Percentiles rank a stretch among this genome's conserved stretches.
These are phyloP conservation scores for Urosaurus nigricauda DNA, from an alignment of 2,797 vertebrate genomes.

Conservation along the genomic window DNA sequence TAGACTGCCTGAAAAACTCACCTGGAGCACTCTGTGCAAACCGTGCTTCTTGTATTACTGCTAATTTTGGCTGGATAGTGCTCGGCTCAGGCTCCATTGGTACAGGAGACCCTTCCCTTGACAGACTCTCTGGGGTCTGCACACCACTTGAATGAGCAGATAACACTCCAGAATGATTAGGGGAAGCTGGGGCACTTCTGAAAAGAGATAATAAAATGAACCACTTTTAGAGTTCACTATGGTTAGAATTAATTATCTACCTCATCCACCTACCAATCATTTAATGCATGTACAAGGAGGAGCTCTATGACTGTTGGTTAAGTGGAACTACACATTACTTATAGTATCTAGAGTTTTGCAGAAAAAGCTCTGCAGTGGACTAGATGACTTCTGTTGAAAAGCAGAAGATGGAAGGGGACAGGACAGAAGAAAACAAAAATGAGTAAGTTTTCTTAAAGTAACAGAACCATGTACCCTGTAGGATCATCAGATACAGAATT, in stretches of 20 bases:
- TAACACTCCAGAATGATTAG: constrained; percentile 93
- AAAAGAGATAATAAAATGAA: constrained; percentile 67
- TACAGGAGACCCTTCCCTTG: constrained; percentile 95
- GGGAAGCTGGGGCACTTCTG: constrained; percentile 98
- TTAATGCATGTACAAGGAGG: constrained; percentile 45
- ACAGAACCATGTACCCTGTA: background rate
- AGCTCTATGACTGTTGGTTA: constrained; percentile 48
- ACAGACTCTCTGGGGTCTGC: constrained; percentile 97
- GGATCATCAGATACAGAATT: background rate
- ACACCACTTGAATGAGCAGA: constrained; percentile 96
- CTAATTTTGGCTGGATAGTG: constrained; percentile 91
- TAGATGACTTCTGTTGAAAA: background rate
- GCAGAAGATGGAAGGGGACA: background rate
- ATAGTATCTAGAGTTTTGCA: constrained; percentile 32
- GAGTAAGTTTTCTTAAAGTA: background rate
- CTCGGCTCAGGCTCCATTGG: constrained; percentile 88
- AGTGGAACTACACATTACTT: constrained; percentile 29
- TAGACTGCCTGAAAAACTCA: constrained; percentile 65
- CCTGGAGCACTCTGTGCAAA: constrained; percentile 95
- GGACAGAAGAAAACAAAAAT: constrained; percentile 52
- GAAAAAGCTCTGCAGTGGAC: constrained; percentile 47
- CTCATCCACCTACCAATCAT: constrained; percentile 27
- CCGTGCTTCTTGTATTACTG: constrained; percentile 94
- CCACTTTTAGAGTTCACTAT: constrained; percentile 61
- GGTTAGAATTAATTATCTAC: constrained; percentile 14